Evolutionary conservation across 2,888 invertebrate genomes (phyloP).

Genomic region (Allygus modestus): DNA sequence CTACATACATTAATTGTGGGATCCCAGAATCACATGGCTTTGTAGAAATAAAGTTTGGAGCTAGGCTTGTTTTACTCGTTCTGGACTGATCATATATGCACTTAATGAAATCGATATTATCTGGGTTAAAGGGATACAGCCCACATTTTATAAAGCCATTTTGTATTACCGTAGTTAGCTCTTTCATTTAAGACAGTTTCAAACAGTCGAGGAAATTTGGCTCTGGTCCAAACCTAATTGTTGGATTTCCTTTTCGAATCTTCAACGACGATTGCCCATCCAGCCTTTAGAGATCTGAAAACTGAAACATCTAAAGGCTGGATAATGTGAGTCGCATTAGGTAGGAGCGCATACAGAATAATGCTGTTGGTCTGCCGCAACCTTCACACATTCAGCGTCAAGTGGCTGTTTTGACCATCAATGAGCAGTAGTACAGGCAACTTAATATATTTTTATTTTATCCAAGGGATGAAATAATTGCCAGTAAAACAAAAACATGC

Average conservation of each 20-base stretch:
- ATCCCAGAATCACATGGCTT: slow-evolving; percentile 30
- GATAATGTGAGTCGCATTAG: slow-evolving; percentile 47
- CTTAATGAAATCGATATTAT: slow-evolving; percentile 23
- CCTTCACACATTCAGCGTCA: slow-evolving; percentile 36
- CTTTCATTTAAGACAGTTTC: slow-evolving; percentile 10
- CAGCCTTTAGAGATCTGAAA: slow-evolving; percentile 40
- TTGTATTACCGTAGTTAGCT: not conserved
- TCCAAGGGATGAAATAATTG: slow-evolving; percentile 21
- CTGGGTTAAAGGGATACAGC: slow-evolving; percentile 10
- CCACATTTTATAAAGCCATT: slow-evolving; percentile 26
- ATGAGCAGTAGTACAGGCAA: slow-evolving; percentile 26
- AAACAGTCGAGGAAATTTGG: slow-evolving; percentile 34
- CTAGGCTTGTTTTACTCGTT: not conserved
- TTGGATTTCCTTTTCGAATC: slow-evolving; percentile 27
- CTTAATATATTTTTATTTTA: slow-evolving; percentile 29
- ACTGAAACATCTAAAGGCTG: slow-evolving; percentile 46
- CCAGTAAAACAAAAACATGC: slow-evolving; percentile 33
- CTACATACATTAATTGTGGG: slow-evolving; percentile 23
- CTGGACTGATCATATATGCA: slow-evolving; percentile 28
- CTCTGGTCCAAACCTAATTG: slow-evolving; percentile 29
- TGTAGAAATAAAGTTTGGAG: slow-evolving; percentile 39
- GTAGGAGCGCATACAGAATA: slow-evolving; percentile 21
- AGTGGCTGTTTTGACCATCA: slow-evolving; percentile 42
- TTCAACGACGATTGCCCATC: slow-evolving; percentile 26
- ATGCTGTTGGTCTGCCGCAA: slow-evolving; percentile 22